Evolutionary conservation across 2,888 invertebrate genomes (phyloP).

Genomic region (Petrophora chlorosata): DNA sequence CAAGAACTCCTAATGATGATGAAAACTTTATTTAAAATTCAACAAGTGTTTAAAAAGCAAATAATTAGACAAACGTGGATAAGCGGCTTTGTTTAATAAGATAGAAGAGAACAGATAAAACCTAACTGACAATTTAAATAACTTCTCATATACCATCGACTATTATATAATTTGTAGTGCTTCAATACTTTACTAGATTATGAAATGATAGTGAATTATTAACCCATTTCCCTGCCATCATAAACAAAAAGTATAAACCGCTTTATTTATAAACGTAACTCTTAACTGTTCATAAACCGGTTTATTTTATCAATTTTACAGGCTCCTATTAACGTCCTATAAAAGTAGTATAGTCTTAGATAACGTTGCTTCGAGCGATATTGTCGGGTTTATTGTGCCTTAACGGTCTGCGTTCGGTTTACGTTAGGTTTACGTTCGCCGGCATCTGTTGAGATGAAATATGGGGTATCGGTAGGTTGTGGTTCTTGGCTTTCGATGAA

Average conservation of each 20-base stretch:
- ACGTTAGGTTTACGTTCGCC: constrained; percentile 15
- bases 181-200: no score
- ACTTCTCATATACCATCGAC: no score
- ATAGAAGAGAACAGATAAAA: no score
- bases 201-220: no score
- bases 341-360: constrained; percentile 34
- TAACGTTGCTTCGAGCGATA: constrained; percentile 28
- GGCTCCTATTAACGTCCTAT: constrained; percentile 22
- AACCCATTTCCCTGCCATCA: constrained; percentile 2
- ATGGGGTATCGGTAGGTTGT: neutral
- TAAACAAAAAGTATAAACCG: constrained; percentile 19
- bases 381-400: constrained; percentile 33
- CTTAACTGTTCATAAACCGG: constrained; percentile 29
- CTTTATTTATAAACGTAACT: constrained; percentile 24
- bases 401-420: constrained; percentile 16
- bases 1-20: no score
- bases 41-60: no score
- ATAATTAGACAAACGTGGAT: no score
- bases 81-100: no score
- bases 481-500: neutral
- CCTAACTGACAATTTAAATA: no score
- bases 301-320: constrained; percentile 33
- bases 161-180: no score
- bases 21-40: no score
- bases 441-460: constrained; percentile 16